A percentile compares a stretch with the other conserved stretches of the same genome.
These are phyloP conservation scores for Lepeophtheirus salmonis DNA, from an alignment of 1,140 invertebrate species.

Conservation along the genomic window DNA sequence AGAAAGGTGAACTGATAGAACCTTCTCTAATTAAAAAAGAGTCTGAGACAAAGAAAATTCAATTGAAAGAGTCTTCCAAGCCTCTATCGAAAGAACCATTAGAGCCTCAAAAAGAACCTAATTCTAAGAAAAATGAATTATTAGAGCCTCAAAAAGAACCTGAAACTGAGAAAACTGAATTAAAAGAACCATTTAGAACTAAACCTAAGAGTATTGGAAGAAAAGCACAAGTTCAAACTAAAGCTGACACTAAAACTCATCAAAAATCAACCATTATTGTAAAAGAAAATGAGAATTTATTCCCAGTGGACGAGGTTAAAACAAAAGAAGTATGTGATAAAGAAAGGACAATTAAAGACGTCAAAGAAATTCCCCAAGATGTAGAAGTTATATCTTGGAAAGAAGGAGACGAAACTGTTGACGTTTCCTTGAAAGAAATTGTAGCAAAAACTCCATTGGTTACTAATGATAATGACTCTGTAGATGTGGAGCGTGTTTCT, in stretches of 20 bases:
- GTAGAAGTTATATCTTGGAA: background rate
- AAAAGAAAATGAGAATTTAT: background rate
- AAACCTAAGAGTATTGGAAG: no score
- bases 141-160: constrained; percentile 27
- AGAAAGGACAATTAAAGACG: background rate
- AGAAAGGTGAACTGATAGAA: constrained; percentile 17
- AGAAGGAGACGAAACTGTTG: background rate
- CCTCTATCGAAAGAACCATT: background rate
- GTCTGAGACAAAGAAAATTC: constrained; percentile 18
- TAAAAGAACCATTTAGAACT: background rate
- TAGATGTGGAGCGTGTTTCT: background rate
- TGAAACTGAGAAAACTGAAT: constrained; percentile 22
- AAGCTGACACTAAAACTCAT: no score
- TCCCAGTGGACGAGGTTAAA: no score
- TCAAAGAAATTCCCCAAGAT: background rate
- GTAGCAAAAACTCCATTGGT: background rate
- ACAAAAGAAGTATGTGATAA: background rate
- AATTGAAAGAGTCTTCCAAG: constrained; percentile 23
- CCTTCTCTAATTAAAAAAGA: background rate
- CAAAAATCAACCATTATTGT: no score
- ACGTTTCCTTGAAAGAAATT: background rate
- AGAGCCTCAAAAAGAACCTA: background rate
- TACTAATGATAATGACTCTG: background rate
- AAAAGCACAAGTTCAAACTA: no score
- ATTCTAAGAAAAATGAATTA: no score